These are phyloP conservation scores for Drosophila saltans DNA, from an alignment of 1,140 invertebrate species.

Conservation along the genomic window DNA sequence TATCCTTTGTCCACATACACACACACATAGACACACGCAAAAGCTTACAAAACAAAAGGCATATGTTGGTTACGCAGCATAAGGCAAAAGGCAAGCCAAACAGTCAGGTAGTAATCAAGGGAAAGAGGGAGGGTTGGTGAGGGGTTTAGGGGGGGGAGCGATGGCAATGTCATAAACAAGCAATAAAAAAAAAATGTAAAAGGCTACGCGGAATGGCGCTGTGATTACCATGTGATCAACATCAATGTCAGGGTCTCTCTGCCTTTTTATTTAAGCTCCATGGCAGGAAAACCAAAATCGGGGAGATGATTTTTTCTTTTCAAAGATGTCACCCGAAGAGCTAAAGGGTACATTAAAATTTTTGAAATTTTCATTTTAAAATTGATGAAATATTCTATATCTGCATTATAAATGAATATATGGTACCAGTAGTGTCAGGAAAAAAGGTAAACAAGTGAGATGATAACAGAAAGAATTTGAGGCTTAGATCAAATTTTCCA, in stretches of 20 bases:
- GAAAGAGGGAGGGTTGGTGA: not conserved
- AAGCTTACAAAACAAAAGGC: conserved; percentile 57
- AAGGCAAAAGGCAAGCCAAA: not conserved
- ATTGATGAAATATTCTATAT: too few species aligned
- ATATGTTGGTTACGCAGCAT: conserved; percentile 35
- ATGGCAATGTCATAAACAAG: conserved; percentile 76
- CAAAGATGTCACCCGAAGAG: too few species aligned
- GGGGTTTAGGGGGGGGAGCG: not conserved
- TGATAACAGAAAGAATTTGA: too few species aligned
- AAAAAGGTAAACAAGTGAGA: too few species aligned
- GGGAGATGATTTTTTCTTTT: too few species aligned
- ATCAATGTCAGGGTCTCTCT: conserved; percentile 36
- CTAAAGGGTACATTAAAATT: too few species aligned
- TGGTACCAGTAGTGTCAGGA: too few species aligned
- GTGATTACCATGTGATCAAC: conserved; percentile 80
- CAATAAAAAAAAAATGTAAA: conserved; percentile 74
- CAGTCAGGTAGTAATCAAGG: too few species aligned
- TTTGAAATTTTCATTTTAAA: too few species aligned
- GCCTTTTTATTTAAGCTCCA: conserved; percentile 4
- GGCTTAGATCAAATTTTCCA: too few species aligned
- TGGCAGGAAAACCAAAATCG: too few species aligned
- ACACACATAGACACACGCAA: not conserved
- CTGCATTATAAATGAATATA: too few species aligned
- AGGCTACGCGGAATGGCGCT: conserved; percentile 55
- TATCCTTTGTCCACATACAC: conserved; percentile 61